These are phyloP conservation scores for Podocnemis expansa DNA, from an alignment of 2,113 vertebrate species.

Conservation along the genomic window DNA sequence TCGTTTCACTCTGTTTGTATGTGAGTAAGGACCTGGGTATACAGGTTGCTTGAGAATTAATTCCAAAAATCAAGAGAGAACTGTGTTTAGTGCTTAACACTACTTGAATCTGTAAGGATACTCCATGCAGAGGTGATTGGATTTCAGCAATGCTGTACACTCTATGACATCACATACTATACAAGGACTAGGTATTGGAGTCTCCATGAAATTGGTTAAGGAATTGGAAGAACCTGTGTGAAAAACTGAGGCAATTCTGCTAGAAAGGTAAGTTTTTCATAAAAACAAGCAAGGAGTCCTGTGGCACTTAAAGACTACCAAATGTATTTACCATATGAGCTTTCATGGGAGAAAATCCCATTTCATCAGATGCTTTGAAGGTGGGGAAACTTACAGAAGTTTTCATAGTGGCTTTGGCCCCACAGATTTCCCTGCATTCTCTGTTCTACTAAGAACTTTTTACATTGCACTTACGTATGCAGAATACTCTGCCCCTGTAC, in stretches of 20 bases:
- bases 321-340: no score
- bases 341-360: no score
- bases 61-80: fast-evolving
- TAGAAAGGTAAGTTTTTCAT: neutral
- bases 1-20: neutral
- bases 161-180: neutral
- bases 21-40: neutral
- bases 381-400: no score
- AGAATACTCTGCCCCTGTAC: neutral
- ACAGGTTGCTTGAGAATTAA: neutral
- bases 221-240: fast-evolving
- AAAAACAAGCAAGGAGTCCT: no score
- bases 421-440: neutral
- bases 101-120: neutral
- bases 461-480: neutral
- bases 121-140: neutral
- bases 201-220: neutral
- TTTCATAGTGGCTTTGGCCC: neutral
- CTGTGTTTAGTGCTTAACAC: neutral
- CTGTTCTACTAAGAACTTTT: neutral
- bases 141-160: fast-evolving
- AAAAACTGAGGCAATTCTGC: neutral
- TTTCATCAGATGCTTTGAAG: no score
- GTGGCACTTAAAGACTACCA: no score
- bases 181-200: neutral